phyloP scores from a whole-genome alignment of 1,140 invertebrate genomes.

The Uloborus diversus region DNA sequence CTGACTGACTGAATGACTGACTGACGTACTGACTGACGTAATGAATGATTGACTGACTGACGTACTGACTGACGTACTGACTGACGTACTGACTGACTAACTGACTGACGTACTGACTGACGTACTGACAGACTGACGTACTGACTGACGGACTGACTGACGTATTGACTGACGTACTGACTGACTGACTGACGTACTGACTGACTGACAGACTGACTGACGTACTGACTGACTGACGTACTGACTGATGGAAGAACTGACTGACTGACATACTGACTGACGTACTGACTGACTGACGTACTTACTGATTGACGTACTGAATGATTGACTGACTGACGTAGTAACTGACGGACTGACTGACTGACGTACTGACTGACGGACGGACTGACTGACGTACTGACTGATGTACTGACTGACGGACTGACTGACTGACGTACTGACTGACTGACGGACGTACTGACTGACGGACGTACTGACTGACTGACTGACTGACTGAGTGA shows the following conservation, averaged over 20 bases:
- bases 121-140: background rate
- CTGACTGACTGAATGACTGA: too few relatives aligned
- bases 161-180: background rate
- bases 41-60: background rate
- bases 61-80: background rate
- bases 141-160: background rate
- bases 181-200: background rate
- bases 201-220: background rate
- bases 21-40: background rate
- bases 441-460: background rate
- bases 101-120: background rate
- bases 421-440: background rate
- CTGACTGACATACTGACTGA: background rate
- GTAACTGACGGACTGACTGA: background rate
- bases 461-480: background rate
- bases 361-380: background rate
- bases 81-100: background rate
- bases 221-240: background rate
- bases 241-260: background rate
- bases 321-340: background rate
- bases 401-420: background rate
- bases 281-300: background rate
- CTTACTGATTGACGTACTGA: background rate
- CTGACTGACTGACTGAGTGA: background rate
- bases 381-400: background rate